Conservation (phyloP, 2,797 vertebrate genomes). For the Onychomys leucogaster region DNA sequence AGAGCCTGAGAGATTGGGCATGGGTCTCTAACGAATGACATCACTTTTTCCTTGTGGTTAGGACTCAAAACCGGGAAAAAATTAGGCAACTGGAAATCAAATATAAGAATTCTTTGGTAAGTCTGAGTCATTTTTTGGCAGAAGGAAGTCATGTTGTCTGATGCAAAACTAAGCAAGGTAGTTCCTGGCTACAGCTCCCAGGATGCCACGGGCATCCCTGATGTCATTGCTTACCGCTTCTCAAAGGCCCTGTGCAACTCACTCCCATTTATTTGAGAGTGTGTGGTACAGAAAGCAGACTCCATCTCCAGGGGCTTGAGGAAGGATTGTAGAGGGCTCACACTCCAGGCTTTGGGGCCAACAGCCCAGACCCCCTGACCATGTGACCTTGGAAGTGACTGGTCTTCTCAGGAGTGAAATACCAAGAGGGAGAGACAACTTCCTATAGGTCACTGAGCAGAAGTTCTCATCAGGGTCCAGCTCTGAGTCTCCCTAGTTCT, state of each 20-base stretch:
- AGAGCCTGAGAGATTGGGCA: background rate
- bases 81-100: background rate
- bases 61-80: background rate
- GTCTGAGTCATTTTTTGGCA: background rate
- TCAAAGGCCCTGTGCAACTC: background rate
- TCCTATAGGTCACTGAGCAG: no score
- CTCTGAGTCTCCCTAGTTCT: no score
- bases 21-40: background rate
- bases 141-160: background rate
- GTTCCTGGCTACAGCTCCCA: background rate
- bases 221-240: background rate
- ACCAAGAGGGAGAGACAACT: background rate
- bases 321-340: background rate
- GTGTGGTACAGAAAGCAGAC: background rate
- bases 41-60: background rate
- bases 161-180: background rate
- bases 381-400: background rate
- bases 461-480: background rate
- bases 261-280: background rate
- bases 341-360: background rate
- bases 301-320: background rate
- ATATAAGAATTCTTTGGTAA: background rate
- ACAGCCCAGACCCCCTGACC: background rate
- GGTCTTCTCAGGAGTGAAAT: background rate
- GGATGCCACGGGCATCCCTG: no score